Percentiles rank a stretch among this genome's conserved stretches.
Evolutionary conservation across 2,113 vertebrate genomes (phyloP).

Genomic region (Haliaeetus leucogaster): DNA sequence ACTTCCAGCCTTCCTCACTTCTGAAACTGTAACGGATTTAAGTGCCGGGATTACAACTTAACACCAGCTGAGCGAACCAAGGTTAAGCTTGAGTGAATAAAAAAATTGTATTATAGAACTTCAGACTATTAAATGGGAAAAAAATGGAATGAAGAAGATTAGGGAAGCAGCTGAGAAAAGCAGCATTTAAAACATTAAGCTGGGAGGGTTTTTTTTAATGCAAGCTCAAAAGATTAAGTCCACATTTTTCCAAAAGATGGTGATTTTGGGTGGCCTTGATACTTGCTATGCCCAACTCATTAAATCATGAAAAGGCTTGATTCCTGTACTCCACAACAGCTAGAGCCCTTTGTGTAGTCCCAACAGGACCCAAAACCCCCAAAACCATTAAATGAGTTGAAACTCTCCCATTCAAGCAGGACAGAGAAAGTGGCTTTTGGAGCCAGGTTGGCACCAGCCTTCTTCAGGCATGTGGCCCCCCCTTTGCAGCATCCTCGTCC

Average conservation of each 20-base stretch:
- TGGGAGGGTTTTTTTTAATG: not conserved
- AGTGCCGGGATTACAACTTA: conserved; percentile 51
- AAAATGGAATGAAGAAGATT: conserved; percentile 56
- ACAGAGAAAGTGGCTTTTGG: not conserved
- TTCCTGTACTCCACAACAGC: not conserved
- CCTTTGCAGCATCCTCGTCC: not conserved
- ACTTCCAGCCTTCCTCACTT: not conserved
- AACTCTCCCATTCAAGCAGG: not conserved
- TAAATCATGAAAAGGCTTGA: not conserved
- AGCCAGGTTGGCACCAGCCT: not conserved
- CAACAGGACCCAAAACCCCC: not conserved
- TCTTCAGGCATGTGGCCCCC: not conserved
- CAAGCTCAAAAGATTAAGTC: conserved; percentile 29
- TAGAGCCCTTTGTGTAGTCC: not conserved
- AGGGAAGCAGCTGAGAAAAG: conserved; percentile 49
- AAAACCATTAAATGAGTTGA: not conserved
- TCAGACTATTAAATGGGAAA: conserved; percentile 32
- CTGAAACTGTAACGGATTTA: not conserved
- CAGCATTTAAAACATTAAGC: conserved; percentile 49
- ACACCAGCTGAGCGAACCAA: conserved; percentile 24
- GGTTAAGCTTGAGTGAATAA: conserved; percentile 58
- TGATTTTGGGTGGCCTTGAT: not conserved
- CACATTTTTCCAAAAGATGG: not conserved
- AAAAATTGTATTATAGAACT: conserved; percentile 55
- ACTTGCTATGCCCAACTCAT: not conserved